phyloP scores from a whole-genome alignment of 2,888 invertebrate species.

The Cartodere bifasciata region DNA sequence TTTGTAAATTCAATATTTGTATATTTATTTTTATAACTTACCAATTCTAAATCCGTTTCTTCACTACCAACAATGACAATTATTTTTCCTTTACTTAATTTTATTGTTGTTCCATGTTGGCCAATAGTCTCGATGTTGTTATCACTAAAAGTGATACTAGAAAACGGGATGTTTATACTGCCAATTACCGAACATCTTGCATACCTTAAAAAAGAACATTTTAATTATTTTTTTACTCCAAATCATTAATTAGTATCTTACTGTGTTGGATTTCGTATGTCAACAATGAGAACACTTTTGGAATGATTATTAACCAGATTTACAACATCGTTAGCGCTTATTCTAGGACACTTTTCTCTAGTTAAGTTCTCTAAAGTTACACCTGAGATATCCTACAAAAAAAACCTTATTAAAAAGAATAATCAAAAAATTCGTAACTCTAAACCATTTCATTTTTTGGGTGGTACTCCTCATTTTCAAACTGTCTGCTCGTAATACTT shows the following conservation, averaged over 20 bases:
- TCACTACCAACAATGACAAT: slow-evolving; percentile 70
- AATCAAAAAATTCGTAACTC: too few species aligned
- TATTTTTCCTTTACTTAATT: slow-evolving; percentile 49
- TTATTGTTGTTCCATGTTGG: slow-evolving; percentile 45
- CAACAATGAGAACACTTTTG: slow-evolving; percentile 47
- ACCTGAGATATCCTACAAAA: slow-evolving; percentile 51
- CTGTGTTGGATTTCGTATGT: slow-evolving; percentile 54
- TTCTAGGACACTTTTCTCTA: slow-evolving; percentile 65
- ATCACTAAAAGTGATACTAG: slow-evolving; percentile 59
- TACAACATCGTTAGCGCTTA: slow-evolving; percentile 75
- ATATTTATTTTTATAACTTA: slow-evolving; percentile 38
- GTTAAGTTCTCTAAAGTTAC: slow-evolving; percentile 57
- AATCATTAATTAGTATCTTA: slow-evolving; percentile 25
- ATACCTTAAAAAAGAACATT: slow-evolving; percentile 45
- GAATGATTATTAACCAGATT: slow-evolving; percentile 51
- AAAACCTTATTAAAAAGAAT: slow-evolving; percentile 1
- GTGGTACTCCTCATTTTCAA: slow-evolving; percentile 40
- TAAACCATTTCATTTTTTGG: slow-evolving; percentile 20
- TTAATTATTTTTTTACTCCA: slow-evolving; percentile 40
- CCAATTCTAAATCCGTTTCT: slow-evolving; percentile 64
- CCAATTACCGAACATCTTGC: slow-evolving; percentile 65
- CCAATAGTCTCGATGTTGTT: slow-evolving; percentile 59
- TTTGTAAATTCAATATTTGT: too few species aligned
- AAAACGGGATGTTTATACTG: slow-evolving; percentile 82
- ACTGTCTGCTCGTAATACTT: slow-evolving; percentile 75